Evolutionary conservation across 2,888 invertebrate species (phyloP), one percentile per base, ranked within the genome.

Genomic region (Volucella zonaria): DNA sequence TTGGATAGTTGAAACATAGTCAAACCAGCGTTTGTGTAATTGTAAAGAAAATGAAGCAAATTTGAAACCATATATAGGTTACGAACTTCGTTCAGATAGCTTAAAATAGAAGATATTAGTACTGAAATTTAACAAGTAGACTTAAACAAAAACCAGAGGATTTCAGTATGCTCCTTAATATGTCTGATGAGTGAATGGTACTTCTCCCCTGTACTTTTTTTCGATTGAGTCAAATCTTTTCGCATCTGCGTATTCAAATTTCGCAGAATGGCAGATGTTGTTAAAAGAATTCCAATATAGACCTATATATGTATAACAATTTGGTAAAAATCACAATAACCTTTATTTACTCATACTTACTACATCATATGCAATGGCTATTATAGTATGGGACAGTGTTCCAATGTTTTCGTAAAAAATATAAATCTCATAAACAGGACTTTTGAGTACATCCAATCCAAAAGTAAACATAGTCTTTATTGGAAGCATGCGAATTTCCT

Each of bases 381-480:
- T 61, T 4, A 68, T 15, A 1, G 54, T 59, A 40, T 77, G n/a
- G 2, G 61, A 52, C 3, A 77, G 31, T 0, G 68, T 15, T 10
- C 68, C 77, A 2, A 70, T 8, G 9, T 51, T 77, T 54, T 61
- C n/a, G n/a, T 62, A 77, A 6, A 49, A 3, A 4, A 59, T 14
- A 54, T 70, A 77, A 2, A 68, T 43, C 77, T 77, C 77, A 11
- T 12, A 77, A 3, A 31, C 9, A 3, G 77, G 77, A 18, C 52
- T 77, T 10, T 68, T 10, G 2, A 68, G 47, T 2, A 77, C 61
- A 70, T 77, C 64, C 47, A 66, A 11, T 14, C 77, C 77, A 54
- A 77, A 70, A 11, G 77, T 77, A 42, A 77, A 77, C 38, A 68
- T 68, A 0, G 77, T 77, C 40, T 70, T 68, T 2, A 77, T 68